Evolutionary conservation across 1,140 invertebrate species (phyloP), one percentile per base, ranked within the genome.

Genomic region (Archegozetes longisetosus): DNA sequence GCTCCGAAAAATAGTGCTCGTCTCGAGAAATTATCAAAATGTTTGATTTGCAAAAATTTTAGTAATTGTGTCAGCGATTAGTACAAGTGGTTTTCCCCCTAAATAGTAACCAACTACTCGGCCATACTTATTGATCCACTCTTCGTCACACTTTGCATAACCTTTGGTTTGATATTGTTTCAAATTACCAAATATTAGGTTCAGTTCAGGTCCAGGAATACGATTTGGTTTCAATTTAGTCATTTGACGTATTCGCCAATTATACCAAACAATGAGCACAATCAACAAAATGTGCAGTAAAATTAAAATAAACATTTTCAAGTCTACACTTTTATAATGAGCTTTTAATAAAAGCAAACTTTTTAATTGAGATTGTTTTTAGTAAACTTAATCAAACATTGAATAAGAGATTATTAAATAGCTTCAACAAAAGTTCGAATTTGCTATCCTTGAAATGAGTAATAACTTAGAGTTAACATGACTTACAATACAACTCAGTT

Each of bases 41-140:
- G 68, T 57, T 68, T 70, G 22, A 74, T 69, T n/a, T 72, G 64
- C 26, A 74, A 66, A 20, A 68, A 64, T 40, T 70, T 70, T 24
- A 74, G 54, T 26, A 72, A 22, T 24, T 73, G 68, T 14, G 67
- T 74, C 72, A 1, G 60, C 55, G 4, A 74, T 65, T 2, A 72
- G 66, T 6, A 74, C 53, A 32, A 58, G 64, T 2, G 71, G 72
- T 51, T 64, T 66, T 25, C 60, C 53, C 0, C 73, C 73, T 24
- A 66, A 46, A 53, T 66, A 74, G 49, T 67, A 73, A 4, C 73
- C 73, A 46, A 70, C 68, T 6, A 72, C 62, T 47, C 66, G 60
- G 1, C 73, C 73, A 62, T 68, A 71, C 25, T 68, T 57, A 47
- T 65, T 53, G 1, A 68, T 57, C 71, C 71, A 75, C 56, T 70